Evolutionary conservation across 2,797 vertebrate species (phyloP), one percentile per base, ranked within the genome.

Genomic region (Nyctibius grandis): DNA sequence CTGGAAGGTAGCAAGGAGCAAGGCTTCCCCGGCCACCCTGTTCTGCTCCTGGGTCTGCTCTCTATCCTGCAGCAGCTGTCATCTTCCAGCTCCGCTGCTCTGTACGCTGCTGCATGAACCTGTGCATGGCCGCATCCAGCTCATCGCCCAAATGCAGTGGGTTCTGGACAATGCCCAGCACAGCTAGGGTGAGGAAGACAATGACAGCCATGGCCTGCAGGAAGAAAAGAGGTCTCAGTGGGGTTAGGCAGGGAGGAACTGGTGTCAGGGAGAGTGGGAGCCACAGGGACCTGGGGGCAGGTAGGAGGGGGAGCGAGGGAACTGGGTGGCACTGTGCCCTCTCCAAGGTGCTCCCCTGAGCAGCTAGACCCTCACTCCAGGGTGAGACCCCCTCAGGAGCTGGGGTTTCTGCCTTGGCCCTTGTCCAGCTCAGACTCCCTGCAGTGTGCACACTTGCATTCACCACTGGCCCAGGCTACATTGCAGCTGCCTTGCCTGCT

Each of bases 391-490:
- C 17, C n/a, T n/a, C 15, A 53, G 34, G 5, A 75, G 6, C 31
- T 20, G 11, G 6, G 0, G 0, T 51, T 82, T 69, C 31, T 82
- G 26, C 9, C 31, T 17, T 0, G 0, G 15, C 6, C 11, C 28
- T 65, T 33, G 34, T 61, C 17, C 42, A 64, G 36, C 26, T 56
- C 26, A 48, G 50, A 9, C 26, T 63, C 26, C 9, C 50, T 0
- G 0, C 9, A 4, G 1, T 1, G 0, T 42, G 5, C 1, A 2
- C 40, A 45, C 33, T 60, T 1, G 0, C n/a, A 14, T 40, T 70
- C 29, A 21, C 12, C 0, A 4, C 12, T 38, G 23, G 6, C n/a
- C 26, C 45, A 74, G 25, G 16, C 26, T 60, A 42, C 10, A 11
- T 7, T 47, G 14, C 38, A 44, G 16, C 12, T 70, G 6, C 16